A percentile compares a stretch with the other conserved stretches of the same genome.
Evolutionary conservation across 1,140 invertebrate genomes (phyloP).

Genomic region (Zaprionus vittiger): DNA sequence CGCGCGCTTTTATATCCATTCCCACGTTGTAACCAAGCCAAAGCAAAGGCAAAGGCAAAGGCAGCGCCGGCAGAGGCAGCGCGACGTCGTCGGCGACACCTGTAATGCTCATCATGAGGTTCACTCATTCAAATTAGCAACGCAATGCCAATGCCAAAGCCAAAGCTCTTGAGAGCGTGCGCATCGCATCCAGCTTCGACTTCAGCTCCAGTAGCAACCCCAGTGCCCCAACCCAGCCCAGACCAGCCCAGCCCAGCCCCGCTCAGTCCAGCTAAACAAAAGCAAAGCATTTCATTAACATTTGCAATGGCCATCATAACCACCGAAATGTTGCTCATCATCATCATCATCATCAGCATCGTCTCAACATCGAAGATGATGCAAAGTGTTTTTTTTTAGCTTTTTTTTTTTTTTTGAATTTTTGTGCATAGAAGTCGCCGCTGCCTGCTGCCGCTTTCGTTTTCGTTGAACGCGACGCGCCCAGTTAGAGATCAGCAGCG

Average conservation of each 20-base stretch:
- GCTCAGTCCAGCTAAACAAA: constrained; percentile 46
- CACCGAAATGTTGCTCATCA: constrained; percentile 1
- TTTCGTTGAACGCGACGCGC: constrained; percentile 50
- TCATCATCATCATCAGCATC: constrained; percentile 5
- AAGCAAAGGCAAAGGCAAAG: not conserved
- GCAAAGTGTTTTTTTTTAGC: constrained; percentile 21
- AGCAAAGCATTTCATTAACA: constrained; percentile 73
- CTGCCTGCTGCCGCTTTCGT: constrained; percentile 39
- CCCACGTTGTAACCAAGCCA: constrained; percentile 27
- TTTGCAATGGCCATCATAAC: constrained; percentile 40
- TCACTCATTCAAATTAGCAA: constrained; percentile 38
- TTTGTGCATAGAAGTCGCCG: constrained; percentile 37
- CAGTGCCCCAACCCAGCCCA: not conserved
- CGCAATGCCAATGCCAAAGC: constrained; percentile 13
- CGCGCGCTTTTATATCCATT: constrained; percentile 66
- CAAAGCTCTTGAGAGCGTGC: constrained; percentile 1
- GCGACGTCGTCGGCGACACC: not conserved
- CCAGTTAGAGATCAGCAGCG: constrained; percentile 17
- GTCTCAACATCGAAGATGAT: constrained; percentile 39
- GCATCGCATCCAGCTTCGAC: not conserved
- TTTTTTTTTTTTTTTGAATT: not conserved
- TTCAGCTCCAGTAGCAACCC: not conserved
- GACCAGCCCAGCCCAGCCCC: constrained; percentile 15
- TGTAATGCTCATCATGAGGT: constrained; percentile 23
- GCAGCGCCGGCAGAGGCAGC: constrained; percentile 1